Evolutionary conservation across 2,113 vertebrate species (phyloP).

Genomic region (Callospermophilus lateralis): DNA sequence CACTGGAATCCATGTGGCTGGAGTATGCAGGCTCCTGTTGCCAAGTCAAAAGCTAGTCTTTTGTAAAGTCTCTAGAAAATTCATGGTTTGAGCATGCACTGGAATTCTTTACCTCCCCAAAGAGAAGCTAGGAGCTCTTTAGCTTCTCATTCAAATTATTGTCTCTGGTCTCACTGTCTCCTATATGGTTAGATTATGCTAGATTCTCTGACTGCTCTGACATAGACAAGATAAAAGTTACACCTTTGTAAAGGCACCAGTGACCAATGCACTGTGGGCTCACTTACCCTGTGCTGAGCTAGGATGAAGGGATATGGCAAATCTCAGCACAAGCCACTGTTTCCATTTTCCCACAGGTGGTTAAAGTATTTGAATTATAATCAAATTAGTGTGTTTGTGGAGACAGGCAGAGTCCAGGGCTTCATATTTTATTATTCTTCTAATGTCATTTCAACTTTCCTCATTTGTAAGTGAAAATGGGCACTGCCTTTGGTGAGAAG

Average conservation of each 20-base stretch:
- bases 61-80: no score
- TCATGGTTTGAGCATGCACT: not conserved
- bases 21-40: not conserved
- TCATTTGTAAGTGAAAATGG: not conserved
- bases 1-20: not conserved
- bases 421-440: not conserved
- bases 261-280: not conserved
- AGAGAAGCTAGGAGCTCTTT: not conserved
- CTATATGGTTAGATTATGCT: not conserved
- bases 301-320: fast-evolving
- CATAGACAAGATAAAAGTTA: no score
- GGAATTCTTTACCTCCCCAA: not conserved
- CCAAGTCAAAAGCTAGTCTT: not conserved
- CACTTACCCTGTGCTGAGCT: not conserved
- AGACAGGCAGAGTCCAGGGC: not conserved
- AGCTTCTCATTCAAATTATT: not conserved
- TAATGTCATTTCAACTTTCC: not conserved
- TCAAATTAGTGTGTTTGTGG: not conserved
- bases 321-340: not conserved
- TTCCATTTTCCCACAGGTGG: not conserved
- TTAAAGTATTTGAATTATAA: not conserved
- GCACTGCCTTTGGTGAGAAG: not conserved
- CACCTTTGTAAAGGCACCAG: not conserved
- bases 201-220: no score
- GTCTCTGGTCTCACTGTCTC: not conserved